Evolutionary conservation across 2,797 vertebrate genomes (phyloP).

Genomic region (Pseudochirops cupreus): DNA sequence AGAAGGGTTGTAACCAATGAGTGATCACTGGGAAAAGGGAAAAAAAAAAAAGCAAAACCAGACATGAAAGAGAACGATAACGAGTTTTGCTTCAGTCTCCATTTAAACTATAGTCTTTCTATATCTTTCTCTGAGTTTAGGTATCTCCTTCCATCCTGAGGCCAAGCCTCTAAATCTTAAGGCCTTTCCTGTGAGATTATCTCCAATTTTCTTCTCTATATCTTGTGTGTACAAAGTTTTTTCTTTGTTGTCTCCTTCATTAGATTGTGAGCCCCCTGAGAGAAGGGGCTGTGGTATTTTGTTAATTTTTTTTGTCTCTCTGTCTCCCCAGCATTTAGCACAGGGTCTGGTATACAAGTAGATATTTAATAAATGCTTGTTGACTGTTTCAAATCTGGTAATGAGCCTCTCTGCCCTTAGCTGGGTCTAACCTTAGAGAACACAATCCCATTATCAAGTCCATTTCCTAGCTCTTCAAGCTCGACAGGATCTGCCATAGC

Average conservation of each 20-base stretch:
- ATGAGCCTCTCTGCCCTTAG: background rate
- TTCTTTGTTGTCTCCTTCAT: background rate
- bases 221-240: background rate
- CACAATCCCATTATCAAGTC: background rate
- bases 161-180: background rate
- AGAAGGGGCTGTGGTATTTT: background rate
- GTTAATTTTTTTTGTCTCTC: background rate
- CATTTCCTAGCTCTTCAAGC: background rate
- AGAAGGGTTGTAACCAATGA: no score
- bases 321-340: background rate
- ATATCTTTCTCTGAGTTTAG: no score
- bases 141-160: no score
- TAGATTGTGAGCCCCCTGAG: background rate
- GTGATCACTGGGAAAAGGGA: no score
- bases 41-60: no score
- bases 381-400: background rate
- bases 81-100: no score
- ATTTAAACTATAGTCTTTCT: no score
- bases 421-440: background rate
- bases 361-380: background rate
- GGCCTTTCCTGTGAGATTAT: background rate
- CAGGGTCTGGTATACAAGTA: background rate
- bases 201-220: background rate
- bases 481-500: background rate
- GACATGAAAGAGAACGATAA: no score